Base-by-base conservation (phyloP, 2,888 invertebrate species). In the Acanthosepion esculentum region DNA sequence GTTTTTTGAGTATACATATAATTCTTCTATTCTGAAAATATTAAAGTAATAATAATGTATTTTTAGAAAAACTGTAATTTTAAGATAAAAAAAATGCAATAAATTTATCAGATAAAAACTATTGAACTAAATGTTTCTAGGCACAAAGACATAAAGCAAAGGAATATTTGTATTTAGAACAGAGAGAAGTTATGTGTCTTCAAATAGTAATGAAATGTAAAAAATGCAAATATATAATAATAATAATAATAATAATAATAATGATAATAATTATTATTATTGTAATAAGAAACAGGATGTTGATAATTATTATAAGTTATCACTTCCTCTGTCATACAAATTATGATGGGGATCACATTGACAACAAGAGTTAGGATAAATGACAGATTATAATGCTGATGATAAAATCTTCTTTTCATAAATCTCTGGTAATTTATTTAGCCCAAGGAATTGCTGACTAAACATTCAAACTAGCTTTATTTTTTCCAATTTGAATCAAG, bases 371-470 rank as follows among this genome's bases (percentile, higher is more conserved):
- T n/a, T 33, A 59, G 59, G 20, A 59, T 59, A 59, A 59, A 78
- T 78, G 78, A 78, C 12, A 18, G 29, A 78, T 29, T 29, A 78
- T n/a, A n/a, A 78, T 78, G n/a, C 12, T n/a, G 78, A 78, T 78
- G 78, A n/a, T 78, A n/a, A 33, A n/a, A 18, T 8, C 78, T 33
- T 78, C 78, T 78, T 78, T 78, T 78, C n/a, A 78, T 78, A 78
- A 78, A 78, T 78, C 78, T 78, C n/a, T 78, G 78, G 78, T 78
- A 78, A 78, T 78, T 78, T 78, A 78, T 78, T 78, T 78, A 78
- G 78, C 78, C n/a, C 78, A 15, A 78, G n/a, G 78, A 33, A n/a
- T 78, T 78, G 78, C 78, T 78, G 78, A 78, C 78, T 78, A 78
- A 78, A 78, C 78, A 78, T 78, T 78, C 78, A 78, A 78, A 33